These are phyloP conservation scores for Cyprichromis sp. DNA, from an alignment of 2,113 vertebrate species.

Conservation along the genomic window DNA sequence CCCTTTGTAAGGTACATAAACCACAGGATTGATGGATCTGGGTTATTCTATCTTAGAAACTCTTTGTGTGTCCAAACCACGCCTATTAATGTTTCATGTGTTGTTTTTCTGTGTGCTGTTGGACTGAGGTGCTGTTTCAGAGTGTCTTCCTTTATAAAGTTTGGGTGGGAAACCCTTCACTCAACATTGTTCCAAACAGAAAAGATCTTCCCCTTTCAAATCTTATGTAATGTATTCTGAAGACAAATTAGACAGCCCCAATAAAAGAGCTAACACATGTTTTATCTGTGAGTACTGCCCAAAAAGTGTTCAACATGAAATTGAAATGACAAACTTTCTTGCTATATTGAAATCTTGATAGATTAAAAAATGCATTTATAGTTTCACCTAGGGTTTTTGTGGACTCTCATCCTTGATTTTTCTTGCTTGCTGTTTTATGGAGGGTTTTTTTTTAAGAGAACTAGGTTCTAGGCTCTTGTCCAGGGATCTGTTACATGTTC, in stretches of 20 bases:
- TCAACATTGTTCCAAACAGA: background rate
- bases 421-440: background rate
- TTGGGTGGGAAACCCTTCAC: background rate
- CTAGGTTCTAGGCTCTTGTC: background rate
- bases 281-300: background rate
- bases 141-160: background rate
- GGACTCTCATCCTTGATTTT: background rate
- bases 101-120: background rate
- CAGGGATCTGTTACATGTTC: constrained; percentile 26
- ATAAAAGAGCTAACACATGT: background rate
- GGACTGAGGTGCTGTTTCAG: background rate
- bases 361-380: background rate
- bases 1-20: background rate
- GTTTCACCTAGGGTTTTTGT: background rate
- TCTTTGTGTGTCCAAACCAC: background rate
- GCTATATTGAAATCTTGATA: background rate
- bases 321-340: background rate
- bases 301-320: background rate
- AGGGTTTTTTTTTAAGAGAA: background rate
- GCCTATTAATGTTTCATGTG: background rate
- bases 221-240: background rate
- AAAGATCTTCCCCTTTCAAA: background rate
- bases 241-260: background rate
- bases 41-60: background rate
- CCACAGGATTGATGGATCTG: background rate